Evolutionary conservation across 2,113 vertebrate genomes (phyloP).

Genomic region (Cnemophilus loriae): DNA sequence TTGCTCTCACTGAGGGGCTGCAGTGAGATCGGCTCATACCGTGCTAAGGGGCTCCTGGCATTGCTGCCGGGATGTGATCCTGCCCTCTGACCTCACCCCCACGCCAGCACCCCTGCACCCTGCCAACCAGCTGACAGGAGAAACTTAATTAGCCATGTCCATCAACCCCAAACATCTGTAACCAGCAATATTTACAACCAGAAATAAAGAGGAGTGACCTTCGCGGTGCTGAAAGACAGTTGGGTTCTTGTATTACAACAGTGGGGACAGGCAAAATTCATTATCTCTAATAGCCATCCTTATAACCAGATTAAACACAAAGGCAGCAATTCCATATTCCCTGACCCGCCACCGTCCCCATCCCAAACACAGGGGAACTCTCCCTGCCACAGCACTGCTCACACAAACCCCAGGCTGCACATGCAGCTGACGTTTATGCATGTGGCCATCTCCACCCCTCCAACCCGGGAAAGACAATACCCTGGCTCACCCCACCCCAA

Average conservation of each 20-base stretch:
- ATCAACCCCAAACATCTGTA: constrained; percentile 62
- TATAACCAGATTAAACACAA: constrained; percentile 62
- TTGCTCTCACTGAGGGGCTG: background rate
- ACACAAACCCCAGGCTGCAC: background rate
- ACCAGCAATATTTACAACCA: constrained; percentile 64
- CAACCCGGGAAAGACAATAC: background rate
- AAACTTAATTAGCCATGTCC: constrained; percentile 47
- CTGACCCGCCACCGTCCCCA: background rate
- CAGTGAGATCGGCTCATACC: background rate
- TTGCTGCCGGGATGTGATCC: background rate
- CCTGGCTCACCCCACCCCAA: background rate
- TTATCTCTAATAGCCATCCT: constrained; percentile 59
- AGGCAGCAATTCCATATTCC: constrained; percentile 27
- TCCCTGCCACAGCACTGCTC: background rate
- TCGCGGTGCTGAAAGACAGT: constrained; percentile 57
- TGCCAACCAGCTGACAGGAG: constrained; percentile 11
- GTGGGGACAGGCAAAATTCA: constrained; percentile 64
- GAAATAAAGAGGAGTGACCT: constrained; percentile 70
- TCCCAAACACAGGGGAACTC: background rate
- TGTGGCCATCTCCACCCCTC: background rate
- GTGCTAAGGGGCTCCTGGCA: fast-evolving
- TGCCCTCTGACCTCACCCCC: background rate
- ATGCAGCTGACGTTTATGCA: background rate
- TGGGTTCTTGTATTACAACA: constrained; percentile 68
- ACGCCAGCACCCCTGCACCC: background rate